A percentile compares a stretch with the other conserved stretches of the same genome.
Conservation (phyloP, 2,888 invertebrate species). For the Nymphalis urticae region DNA sequence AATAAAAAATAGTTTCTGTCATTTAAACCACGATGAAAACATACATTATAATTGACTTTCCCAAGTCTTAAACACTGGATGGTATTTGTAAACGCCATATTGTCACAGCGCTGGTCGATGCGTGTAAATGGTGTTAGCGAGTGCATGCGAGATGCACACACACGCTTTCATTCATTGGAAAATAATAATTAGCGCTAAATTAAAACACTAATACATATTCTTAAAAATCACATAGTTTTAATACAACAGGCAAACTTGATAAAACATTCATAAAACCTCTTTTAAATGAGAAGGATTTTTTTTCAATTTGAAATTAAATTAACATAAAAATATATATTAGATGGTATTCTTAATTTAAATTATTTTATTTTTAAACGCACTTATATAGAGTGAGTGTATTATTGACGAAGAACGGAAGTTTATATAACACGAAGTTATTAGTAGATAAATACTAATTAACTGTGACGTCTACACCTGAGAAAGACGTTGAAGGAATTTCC, state of each 20-base stretch:
- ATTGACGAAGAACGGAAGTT: neutral
- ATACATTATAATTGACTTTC: conserved; percentile 9
- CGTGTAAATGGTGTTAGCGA: conserved; percentile 55
- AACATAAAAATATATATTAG: neutral
- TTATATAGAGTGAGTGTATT: neutral
- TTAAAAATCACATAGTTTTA: neutral
- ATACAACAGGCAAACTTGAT: neutral
- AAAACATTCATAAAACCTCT: neutral
- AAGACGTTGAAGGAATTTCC: conserved; percentile 38
- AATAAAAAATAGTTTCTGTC: neutral
- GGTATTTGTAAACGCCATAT: conserved; percentile 15
- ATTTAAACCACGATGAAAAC: neutral
- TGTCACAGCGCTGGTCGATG: conserved; percentile 43
- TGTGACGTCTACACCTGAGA: conserved; percentile 22
- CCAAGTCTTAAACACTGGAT: neutral
- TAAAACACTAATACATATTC: neutral
- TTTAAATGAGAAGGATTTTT: neutral
- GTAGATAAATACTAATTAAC: conserved; percentile 38
- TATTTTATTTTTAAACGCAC: neutral
- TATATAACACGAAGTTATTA: conserved; percentile 28
- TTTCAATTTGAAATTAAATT: neutral
- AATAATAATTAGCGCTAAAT: conserved; percentile 13
- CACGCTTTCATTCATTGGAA: conserved; percentile 36
- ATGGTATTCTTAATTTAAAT: neutral
- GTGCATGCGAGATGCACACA: conserved; percentile 38